These are phyloP conservation scores for Euzophera pinguis DNA, from an alignment of 2,888 invertebrate species.

Conservation along the genomic window DNA sequence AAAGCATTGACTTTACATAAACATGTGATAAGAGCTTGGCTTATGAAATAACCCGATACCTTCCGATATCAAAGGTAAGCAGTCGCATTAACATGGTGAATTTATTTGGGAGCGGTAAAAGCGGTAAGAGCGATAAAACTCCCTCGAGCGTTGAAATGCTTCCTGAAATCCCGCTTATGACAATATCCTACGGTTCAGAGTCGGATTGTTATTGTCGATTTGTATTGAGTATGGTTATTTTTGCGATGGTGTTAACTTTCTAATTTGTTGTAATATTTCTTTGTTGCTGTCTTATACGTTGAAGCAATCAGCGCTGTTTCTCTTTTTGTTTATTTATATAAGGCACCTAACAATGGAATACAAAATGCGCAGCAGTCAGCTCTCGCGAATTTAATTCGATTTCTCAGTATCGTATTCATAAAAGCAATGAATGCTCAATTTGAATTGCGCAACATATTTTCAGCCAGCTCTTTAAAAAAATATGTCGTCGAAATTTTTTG, in stretches of 20 bases:
- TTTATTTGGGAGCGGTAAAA: constrained; percentile 27
- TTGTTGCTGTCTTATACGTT: background rate
- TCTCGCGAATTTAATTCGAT: too few species aligned
- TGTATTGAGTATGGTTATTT: constrained; percentile 14
- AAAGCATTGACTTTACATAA: background rate
- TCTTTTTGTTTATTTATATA: too few species aligned
- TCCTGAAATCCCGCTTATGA: constrained; percentile 33
- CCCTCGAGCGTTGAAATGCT: constrained; percentile 30
- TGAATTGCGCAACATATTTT: too few species aligned
- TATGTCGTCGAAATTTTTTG: background rate
- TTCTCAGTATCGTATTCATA: too few species aligned
- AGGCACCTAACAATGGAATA: too few species aligned
- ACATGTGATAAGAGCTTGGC: background rate
- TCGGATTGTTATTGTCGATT: constrained; percentile 30
- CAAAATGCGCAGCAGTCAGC: too few species aligned
- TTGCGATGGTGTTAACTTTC: background rate
- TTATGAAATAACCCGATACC: background rate
- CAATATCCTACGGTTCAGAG: constrained; percentile 30
- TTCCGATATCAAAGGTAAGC: background rate
- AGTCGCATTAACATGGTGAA: constrained; percentile 9
- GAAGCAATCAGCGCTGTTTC: background rate
- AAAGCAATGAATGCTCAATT: too few species aligned
- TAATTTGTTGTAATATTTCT: background rate
- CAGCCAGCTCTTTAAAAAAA: background rate
- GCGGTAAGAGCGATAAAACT: constrained; percentile 35